phyloP scores from a whole-genome alignment of 1,140 invertebrate species.

The Saccostrea cuccullata region DNA sequence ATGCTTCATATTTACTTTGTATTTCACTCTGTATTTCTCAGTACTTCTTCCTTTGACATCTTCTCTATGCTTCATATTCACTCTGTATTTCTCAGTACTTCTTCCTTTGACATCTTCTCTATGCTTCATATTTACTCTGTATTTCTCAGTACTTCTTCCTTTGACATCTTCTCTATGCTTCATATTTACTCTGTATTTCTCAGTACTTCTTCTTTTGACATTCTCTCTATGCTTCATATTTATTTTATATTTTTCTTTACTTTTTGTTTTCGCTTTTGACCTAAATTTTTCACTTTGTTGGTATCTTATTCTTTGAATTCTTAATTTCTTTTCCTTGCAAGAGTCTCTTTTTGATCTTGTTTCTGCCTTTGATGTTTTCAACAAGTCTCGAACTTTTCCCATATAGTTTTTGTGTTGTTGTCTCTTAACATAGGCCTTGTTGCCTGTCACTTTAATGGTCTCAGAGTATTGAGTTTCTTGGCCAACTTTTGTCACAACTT shows the following conservation, averaged over 20 bases:
- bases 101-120: too few relatives aligned
- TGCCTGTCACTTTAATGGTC: neutral
- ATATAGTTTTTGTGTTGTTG: neutral
- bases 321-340: neutral
- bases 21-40: too few relatives aligned
- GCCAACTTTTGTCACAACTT: neutral
- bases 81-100: too few relatives aligned
- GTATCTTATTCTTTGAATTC: neutral
- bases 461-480: neutral
- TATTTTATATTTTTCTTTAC: slow-evolving; percentile 12
- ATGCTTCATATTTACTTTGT: too few relatives aligned
- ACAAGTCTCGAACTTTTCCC: neutral
- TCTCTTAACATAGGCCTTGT: neutral
- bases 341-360: neutral
- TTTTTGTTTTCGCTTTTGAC: neutral
- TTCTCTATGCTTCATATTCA: too few relatives aligned
- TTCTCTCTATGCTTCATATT: too few relatives aligned
- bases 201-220: too few relatives aligned
- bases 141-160: too few relatives aligned
- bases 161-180: too few relatives aligned
- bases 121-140: too few relatives aligned
- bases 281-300: neutral
- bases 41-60: too few relatives aligned
- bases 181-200: too few relatives aligned
- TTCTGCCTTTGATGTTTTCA: neutral